Conservation (phyloP, 2,888 invertebrate genomes). For the Erebia palarica region DNA sequence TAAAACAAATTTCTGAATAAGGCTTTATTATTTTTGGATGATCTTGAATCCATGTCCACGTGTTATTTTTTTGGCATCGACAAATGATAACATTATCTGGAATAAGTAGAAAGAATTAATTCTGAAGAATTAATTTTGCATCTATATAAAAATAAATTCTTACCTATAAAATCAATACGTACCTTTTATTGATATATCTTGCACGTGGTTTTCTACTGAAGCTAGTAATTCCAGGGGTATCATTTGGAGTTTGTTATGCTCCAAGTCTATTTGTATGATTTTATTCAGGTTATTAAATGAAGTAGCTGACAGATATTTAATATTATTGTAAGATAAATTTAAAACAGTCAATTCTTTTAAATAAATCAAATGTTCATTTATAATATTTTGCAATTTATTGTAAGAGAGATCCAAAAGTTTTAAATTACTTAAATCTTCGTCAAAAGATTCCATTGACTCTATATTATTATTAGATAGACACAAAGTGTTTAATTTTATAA, state of each 20-base stretch:
- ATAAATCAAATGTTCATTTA: conserved; percentile 89
- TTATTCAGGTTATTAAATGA: conserved; percentile 90
- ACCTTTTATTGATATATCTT: conserved; percentile 92
- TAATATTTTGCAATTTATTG: conserved; percentile 91
- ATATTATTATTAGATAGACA: conserved; percentile 93
- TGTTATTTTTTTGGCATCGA: conserved; percentile 94
- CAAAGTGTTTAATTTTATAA: conserved; percentile 87
- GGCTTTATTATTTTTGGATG: conserved; percentile 84
- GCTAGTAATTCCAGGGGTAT: conserved; percentile 90
- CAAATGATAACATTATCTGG: conserved; percentile 94
- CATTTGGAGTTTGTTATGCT: conserved; percentile 90
- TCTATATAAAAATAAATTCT: neutral
- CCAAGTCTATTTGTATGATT: conserved; percentile 89
- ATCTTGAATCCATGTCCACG: conserved; percentile 96
- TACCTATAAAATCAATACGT: conserved; percentile 33
- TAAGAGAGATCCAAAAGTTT: conserved; percentile 91
- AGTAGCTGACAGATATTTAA: conserved; percentile 90
- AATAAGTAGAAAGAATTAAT: conserved; percentile 44
- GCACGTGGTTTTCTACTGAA: conserved; percentile 91
- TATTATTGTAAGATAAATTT: conserved; percentile 91
- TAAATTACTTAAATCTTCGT: conserved; percentile 88
- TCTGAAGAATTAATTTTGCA: neutral
- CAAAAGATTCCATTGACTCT: conserved; percentile 91
- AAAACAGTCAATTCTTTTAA: conserved; percentile 90
- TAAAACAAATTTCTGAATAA: conserved; percentile 62